These are phyloP conservation scores for Tetraodon nigroviridis DNA, from an alignment of 2,113 vertebrate genomes.

Conservation along the genomic window DNA sequence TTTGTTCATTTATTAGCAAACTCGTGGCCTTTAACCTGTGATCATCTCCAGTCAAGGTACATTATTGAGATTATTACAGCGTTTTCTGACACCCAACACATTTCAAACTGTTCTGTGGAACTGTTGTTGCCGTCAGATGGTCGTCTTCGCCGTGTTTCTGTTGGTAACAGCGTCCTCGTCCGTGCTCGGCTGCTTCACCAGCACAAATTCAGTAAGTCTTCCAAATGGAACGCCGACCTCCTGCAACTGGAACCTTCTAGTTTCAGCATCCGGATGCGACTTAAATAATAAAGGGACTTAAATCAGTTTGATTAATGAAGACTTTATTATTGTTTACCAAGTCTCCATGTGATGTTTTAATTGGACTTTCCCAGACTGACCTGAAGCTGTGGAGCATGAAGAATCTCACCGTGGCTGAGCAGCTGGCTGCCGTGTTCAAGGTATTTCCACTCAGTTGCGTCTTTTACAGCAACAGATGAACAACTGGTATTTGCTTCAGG, in stretches of 20 bases:
- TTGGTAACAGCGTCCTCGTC: slow-evolving; percentile 38
- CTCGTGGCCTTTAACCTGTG: neutral
- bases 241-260: too few relatives aligned
- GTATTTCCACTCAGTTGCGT: neutral
- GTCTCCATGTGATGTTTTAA: too few relatives aligned
- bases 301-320: too few relatives aligned
- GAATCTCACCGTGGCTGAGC: neutral
- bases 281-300: too few relatives aligned
- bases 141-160: slow-evolving; percentile 26
- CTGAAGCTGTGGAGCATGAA: neutral
- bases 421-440: slow-evolving; percentile 12
- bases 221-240: neutral
- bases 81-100: neutral
- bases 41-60: slow-evolving; percentile 12
- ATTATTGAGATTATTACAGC: neutral
- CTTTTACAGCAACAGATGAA: neutral
- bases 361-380: slow-evolving; percentile 10
- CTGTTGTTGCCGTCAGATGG: slow-evolving; percentile 44
- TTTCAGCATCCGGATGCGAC: too few relatives aligned
- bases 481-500: neutral
- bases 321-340: too few relatives aligned
- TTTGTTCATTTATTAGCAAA: neutral
- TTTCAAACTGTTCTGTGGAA: neutral
- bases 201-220: slow-evolving; percentile 29
- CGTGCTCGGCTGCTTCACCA: slow-evolving; percentile 21